Percentiles rank a stretch among this genome's conserved stretches.
Evolutionary conservation across 2,113 vertebrate genomes (phyloP).

Genomic region (Edolisoma coerulescens): DNA sequence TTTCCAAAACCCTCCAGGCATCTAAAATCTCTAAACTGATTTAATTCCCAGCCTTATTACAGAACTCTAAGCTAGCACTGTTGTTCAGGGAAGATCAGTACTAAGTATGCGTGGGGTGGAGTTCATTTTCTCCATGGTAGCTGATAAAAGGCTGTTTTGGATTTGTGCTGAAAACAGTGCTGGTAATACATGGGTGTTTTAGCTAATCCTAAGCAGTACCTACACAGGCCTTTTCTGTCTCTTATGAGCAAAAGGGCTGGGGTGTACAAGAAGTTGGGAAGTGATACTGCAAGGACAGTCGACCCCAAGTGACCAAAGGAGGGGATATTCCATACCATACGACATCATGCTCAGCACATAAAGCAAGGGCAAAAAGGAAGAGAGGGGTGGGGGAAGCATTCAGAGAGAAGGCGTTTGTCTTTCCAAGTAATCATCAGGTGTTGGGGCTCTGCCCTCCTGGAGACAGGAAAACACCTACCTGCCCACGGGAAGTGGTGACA

Average conservation of each 20-base stretch:
- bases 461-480: background rate
- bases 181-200: background rate
- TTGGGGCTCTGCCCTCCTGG: background rate
- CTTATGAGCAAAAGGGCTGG: background rate
- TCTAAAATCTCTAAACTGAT: background rate
- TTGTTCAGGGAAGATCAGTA: background rate
- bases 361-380: background rate
- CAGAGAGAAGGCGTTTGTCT: rapidly evolving
- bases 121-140: background rate
- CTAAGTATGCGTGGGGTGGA: background rate
- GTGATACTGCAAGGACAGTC: background rate
- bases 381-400: background rate
- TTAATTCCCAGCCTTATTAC: background rate
- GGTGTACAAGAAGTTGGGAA: background rate
- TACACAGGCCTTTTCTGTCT: background rate
- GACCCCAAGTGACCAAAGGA: background rate
- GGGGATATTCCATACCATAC: background rate
- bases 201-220: background rate
- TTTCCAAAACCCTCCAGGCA: background rate
- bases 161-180: background rate
- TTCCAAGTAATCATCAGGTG: rapidly evolving
- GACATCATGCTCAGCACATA: background rate
- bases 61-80: background rate
- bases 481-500: rapidly evolving
- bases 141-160: background rate